Evolutionary conservation across 2,113 vertebrate genomes (phyloP), one percentile per base, ranked within the genome.

Genomic region (Talpa occidentalis): DNA sequence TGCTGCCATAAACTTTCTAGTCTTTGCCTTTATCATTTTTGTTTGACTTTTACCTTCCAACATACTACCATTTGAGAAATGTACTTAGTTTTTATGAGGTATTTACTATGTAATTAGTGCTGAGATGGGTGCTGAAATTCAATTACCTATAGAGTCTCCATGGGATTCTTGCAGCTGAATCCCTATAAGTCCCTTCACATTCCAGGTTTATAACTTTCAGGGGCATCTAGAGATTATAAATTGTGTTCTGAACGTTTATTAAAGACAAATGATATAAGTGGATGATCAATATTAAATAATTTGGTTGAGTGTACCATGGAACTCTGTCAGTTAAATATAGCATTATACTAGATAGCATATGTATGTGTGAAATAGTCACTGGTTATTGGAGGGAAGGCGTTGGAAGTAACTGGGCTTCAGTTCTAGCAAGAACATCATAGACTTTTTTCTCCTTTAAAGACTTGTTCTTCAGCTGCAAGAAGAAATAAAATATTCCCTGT

Each of bases 211-310:
- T 85, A 80, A 62, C 73, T 70, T 70, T 10, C 10, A 28, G 37
- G 10, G 37, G 17, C 9, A 52, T 24, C 26, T 83, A 56, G 19
- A 70, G 32, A 40, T 56, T 42, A 76, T 74, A 10, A 32, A 9
- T 59, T 72, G 62, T 70, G 79, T 94, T 90, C 32, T 79, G 32
- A 52, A 60, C 28, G 76, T 69, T 83, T 88, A 60, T 10, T 49
- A 16, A 69, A n/a, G 5, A 47, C 78, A 59, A 16, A 8, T 67
- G 80, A 70, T 80, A 24, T 44, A 49, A 76, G 22, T 67, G 28
- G 40, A 79, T 69, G 35, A 8, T 70, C 66, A 52, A 10, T 80
- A 67, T 69, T 82, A 76, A 66, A 5, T 35, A 32, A 3, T 82
- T 82, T 62, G 19, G 32, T 24, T 49, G 22, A 7, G 14, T 26